phyloP scores from a whole-genome alignment of 1,140 invertebrate genomes.

The Drosophila sturtevanti region DNA sequence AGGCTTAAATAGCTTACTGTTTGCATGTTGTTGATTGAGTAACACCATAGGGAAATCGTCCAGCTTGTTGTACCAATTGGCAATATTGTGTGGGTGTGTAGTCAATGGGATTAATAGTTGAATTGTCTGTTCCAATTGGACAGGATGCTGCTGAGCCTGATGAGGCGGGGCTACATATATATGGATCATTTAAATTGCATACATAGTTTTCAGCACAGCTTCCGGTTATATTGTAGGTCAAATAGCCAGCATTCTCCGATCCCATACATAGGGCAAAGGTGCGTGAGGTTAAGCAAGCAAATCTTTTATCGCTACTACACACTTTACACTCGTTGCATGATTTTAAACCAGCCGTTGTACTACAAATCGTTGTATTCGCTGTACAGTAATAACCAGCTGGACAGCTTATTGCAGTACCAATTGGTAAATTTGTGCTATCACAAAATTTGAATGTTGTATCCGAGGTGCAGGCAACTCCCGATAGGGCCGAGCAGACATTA shows the following conservation, averaged over 20 bases:
- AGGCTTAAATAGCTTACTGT: slow-evolving; percentile 26
- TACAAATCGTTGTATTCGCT: slow-evolving; percentile 1
- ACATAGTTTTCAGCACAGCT: slow-evolving; percentile 30
- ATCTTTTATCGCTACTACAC: background rate
- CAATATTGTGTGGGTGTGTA: slow-evolving; percentile 38
- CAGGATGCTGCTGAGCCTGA: slow-evolving; percentile 19
- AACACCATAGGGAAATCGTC: slow-evolving; percentile 51
- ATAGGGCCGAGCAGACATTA: slow-evolving; percentile 11
- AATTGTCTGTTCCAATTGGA: background rate
- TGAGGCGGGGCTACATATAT: slow-evolving; percentile 33
- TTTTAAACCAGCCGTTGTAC: background rate
- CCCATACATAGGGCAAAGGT: slow-evolving; percentile 51
- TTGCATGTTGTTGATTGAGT: slow-evolving; percentile 33
- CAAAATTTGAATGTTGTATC: slow-evolving; percentile 31
- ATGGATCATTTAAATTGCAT: slow-evolving; percentile 18
- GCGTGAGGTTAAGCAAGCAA: slow-evolving; percentile 37
- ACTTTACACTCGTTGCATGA: background rate
- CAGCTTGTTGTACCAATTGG: background rate
- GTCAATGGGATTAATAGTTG: background rate
- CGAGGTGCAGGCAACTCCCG: slow-evolving; percentile 25
- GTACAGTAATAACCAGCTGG: background rate
- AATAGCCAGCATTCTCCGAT: accelerated
- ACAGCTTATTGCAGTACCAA: slow-evolving; percentile 3
- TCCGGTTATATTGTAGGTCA: slow-evolving; percentile 31
- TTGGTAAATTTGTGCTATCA: background rate